Percentiles rank a stretch among this genome's conserved stretches.
Evolutionary conservation across 2,113 vertebrate species (phyloP).

Genomic region (Theropithecus gelada): DNA sequence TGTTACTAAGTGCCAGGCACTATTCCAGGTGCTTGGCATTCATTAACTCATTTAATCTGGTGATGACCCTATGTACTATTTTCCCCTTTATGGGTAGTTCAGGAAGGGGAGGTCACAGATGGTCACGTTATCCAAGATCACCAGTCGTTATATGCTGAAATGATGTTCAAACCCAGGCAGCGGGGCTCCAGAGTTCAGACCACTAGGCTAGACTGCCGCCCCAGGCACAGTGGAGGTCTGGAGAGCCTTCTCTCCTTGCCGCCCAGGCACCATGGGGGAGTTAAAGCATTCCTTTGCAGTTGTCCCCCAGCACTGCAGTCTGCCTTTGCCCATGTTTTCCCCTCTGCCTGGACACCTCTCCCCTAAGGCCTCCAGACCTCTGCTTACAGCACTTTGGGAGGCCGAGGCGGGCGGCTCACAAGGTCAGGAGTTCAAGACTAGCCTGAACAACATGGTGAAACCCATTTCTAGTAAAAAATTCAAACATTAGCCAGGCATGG

Average conservation of each 20-base stretch:
- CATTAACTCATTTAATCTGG: background rate
- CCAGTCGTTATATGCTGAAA: rapidly evolving
- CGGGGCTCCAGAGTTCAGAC: background rate
- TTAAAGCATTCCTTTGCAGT: background rate
- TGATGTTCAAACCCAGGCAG: background rate
- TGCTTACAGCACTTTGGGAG: too few species aligned
- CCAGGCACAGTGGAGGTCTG: background rate
- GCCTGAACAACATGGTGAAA: too few species aligned
- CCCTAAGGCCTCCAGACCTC: background rate
- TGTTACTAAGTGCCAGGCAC: too few species aligned
- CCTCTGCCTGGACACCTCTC: background rate
- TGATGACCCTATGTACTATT: rapidly evolving
- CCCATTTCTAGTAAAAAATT: too few species aligned
- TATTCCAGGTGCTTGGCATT: background rate
- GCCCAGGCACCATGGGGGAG: background rate
- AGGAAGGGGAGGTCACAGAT: background rate
- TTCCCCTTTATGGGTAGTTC: background rate
- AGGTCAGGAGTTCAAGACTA: too few species aligned
- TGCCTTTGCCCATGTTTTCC: background rate
- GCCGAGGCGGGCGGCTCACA: too few species aligned
- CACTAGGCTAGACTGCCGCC: background rate
- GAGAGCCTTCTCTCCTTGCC: background rate
- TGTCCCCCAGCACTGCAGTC: background rate
- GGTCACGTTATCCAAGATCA: background rate
- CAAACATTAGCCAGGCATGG: too few species aligned